These are phyloP conservation scores for Speoplatyrhinus poulsoni DNA, from an alignment of 2,113 vertebrate species.

Conservation along the genomic window DNA sequence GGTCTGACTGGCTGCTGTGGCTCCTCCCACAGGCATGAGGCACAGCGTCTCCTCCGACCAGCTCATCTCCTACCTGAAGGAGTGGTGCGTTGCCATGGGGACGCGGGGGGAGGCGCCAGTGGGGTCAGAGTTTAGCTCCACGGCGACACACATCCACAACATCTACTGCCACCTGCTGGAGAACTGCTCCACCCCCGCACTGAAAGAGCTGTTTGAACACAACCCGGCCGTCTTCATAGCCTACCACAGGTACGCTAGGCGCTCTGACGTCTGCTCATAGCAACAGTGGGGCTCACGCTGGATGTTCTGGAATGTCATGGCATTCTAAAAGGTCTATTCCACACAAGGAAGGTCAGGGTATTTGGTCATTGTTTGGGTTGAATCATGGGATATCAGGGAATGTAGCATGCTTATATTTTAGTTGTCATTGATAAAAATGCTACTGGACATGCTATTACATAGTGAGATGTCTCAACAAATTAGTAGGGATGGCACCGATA, in stretches of 20 bases:
- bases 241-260: slow-evolving; percentile 52
- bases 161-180: slow-evolving; percentile 70
- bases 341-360: too few relatives aligned
- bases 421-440: too few relatives aligned
- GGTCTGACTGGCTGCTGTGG: not conserved
- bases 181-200: slow-evolving; percentile 56
- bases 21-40: slow-evolving; percentile 67
- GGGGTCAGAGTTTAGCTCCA: slow-evolving; percentile 66
- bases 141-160: slow-evolving; percentile 66
- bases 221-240: slow-evolving; percentile 76
- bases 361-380: too few relatives aligned
- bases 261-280: too few relatives aligned
- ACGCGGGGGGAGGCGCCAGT: slow-evolving; percentile 35
- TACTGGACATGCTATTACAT: too few relatives aligned
- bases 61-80: slow-evolving; percentile 72
- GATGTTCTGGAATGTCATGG: too few relatives aligned
- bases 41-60: slow-evolving; percentile 59
- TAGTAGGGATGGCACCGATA: too few relatives aligned
- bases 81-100: slow-evolving; percentile 65
- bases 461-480: too few relatives aligned
- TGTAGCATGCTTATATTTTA: too few relatives aligned
- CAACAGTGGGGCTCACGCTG: too few relatives aligned
- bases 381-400: too few relatives aligned
- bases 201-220: slow-evolving; percentile 74
- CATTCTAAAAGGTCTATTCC: too few relatives aligned